These are phyloP conservation scores for Dryobotodes eremita DNA, from an alignment of 2,888 invertebrate species.

Conservation along the genomic window DNA sequence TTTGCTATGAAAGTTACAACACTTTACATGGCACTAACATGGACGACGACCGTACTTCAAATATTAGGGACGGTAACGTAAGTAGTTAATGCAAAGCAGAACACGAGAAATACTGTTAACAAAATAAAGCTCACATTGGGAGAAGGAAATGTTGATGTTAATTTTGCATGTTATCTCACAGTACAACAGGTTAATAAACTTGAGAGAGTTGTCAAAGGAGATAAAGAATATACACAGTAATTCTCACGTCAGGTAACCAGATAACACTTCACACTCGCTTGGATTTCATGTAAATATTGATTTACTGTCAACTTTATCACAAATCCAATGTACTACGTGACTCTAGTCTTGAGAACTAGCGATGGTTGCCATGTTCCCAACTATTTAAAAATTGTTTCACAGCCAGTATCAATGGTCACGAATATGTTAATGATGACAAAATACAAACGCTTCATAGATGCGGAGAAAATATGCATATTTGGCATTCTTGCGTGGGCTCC, in stretches of 20 bases:
- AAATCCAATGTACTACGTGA: constrained; percentile 70
- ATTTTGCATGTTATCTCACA: constrained; percentile 60
- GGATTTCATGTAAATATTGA: constrained; percentile 77
- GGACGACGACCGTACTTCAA: not conserved
- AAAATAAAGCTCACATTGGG: constrained; percentile 17
- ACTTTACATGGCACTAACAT: not conserved
- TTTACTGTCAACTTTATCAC: constrained; percentile 70
- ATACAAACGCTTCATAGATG: constrained; percentile 43
- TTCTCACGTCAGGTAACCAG: constrained; percentile 79
- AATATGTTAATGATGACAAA: constrained; percentile 59
- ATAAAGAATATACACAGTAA: constrained; percentile 66
- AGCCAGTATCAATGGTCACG: constrained; percentile 45
- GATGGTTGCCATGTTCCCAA: constrained; percentile 18
- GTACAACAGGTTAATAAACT: constrained; percentile 72
- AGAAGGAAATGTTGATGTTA: constrained; percentile 34
- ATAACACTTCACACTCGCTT: constrained; percentile 73
- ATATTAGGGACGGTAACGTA: not conserved
- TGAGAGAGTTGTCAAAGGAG: constrained; percentile 66
- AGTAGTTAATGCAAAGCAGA: not conserved
- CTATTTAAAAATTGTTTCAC: constrained; percentile 50
- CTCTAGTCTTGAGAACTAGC: constrained; percentile 54
- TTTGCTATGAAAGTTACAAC: not conserved
- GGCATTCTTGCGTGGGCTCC: constrained; percentile 53
- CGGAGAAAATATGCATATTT: constrained; percentile 66
- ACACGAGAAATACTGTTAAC: not conserved